Base-by-base conservation (phyloP, 1,140 invertebrate genomes). In the Maniola jurtina region DNA sequence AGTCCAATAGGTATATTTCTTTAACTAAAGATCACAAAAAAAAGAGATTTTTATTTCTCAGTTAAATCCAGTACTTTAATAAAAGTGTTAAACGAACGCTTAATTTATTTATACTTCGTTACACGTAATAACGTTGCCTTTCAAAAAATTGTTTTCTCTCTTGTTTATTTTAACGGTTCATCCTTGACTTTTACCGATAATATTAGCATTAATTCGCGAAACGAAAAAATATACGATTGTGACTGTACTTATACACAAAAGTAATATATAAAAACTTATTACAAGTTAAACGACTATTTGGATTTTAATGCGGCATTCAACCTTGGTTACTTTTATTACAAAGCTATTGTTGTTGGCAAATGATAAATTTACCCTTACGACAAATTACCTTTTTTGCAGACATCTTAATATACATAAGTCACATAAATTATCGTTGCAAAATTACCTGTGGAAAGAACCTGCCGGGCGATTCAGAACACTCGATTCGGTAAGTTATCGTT, bases 131-230 rank as follows among this genome's bases (percentile, higher is more conserved):
- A 50, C 25, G 25, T 55, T 55, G 7, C 8, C 3, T 35, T 55
- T 35, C 13, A 6, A 55, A 35, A 55, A 50, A 5, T 10, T 9
- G 8, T 55, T 34, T 35, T 35, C 33, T 11, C 11, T 11, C 10
- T 5, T 36, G 34, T 34, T 42, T 34, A 71, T 69, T 74, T 73
- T 82, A 83, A 77, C 76, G 68, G 71, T 76, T 65, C 61, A 73
- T 72, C 69, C 68, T 80, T 78, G 72, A 80, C 52, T 74, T 80
- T 68, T 71, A 80, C 68, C 61, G 58, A 75, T 72, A 35, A 63
- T 73, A 82, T 83, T 83, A 82, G 65, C 78, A 80, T 81, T 76
- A 72, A 59, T 75, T 76, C 66, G 72, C 71, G 25, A 75, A 76
- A 67, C 64, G 66, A 7, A 57, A 65, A 70, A 70, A 73, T 68